phyloP scores from a whole-genome alignment of 1,140 invertebrate species.

The Aphis gossypii region DNA sequence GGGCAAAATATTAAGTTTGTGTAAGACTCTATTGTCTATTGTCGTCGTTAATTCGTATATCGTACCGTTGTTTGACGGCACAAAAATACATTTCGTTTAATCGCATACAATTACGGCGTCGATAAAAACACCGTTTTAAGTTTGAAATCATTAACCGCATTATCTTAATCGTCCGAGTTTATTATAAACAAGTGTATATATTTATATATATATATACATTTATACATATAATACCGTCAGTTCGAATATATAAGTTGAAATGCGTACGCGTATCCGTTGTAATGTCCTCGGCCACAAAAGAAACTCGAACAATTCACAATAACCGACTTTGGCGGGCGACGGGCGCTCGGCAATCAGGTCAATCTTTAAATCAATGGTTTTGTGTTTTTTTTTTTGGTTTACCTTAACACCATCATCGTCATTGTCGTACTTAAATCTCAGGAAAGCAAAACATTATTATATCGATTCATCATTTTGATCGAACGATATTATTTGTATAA shows the following conservation, averaged over 20 bases:
- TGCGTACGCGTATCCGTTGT: not conserved
- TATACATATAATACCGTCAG: not conserved
- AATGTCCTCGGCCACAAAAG: not conserved
- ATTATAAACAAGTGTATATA: not conserved
- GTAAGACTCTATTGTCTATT: not conserved
- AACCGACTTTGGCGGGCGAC: no score
- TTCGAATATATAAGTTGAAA: not conserved
- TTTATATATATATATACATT: not conserved
- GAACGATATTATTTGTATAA: not conserved
- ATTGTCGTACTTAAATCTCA: not conserved
- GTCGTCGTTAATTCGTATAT: not conserved
- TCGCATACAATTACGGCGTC: not conserved
- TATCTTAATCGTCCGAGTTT: not conserved
- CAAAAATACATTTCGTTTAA: not conserved
- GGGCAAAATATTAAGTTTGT: not conserved
- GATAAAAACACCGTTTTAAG: not conserved
- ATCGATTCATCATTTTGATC: not conserved
- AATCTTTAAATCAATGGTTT: not conserved
- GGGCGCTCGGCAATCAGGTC: not conserved
- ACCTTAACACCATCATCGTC: not conserved
- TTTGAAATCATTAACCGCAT: not conserved
- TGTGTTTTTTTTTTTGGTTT: not conserved
- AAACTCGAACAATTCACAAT: not conserved
- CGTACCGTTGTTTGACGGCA: no score
- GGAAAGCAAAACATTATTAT: no score